Base-by-base conservation (phyloP, 2,113 vertebrate genomes). In the Brienomyrus longianalis region DNA sequence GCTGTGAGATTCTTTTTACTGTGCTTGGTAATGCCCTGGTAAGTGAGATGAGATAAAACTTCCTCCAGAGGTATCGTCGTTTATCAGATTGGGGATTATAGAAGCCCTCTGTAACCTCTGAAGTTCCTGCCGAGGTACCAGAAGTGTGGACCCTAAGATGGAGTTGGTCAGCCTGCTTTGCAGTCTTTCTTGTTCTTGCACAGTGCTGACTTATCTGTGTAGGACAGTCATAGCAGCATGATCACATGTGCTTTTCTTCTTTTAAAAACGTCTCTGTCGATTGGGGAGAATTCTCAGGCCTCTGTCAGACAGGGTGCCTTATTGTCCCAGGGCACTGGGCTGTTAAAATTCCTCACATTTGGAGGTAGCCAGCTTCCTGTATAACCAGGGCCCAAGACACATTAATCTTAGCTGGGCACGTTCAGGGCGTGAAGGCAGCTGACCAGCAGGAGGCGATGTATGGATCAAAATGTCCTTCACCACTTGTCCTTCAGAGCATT, bases 261-360 rank as follows among this genome's bases (percentile, higher is more conserved):
- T 48, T 45, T 47, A 50, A 85, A 50, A 48, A 47, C 45, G 8
- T 27, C 21, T 15, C 43, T 27, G 39, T 85, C 83, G 21, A 47
- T 21, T 13, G 15, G 74, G 35, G 74, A 80, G 74, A 11, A 43
- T 43, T 23, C 83, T 17, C 50, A 31, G 7, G n/a, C 50, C 27
- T 35, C 47, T 35, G 23, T 86, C 50, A 54, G 47, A 52, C 84
- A 86, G 47, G 27, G 50, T 54, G 47, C 50, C 50, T 86, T 54
- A 17, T 45, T 59, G 35, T 59, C 19, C 47, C 86, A 21, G 54
- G 39, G 19, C 21, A 31, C 54, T 39, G 35, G 17, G 31, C 54
- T 88, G 54, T 88, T 39, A 39, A 59, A 88, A 88, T 59, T 59
- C 86, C 86, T 88, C 54, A 59, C 31, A 7, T 88, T 88, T 19